Evolutionary conservation across 2,888 invertebrate species (phyloP).

Genomic region (Caenorhabditis virilis): DNA sequence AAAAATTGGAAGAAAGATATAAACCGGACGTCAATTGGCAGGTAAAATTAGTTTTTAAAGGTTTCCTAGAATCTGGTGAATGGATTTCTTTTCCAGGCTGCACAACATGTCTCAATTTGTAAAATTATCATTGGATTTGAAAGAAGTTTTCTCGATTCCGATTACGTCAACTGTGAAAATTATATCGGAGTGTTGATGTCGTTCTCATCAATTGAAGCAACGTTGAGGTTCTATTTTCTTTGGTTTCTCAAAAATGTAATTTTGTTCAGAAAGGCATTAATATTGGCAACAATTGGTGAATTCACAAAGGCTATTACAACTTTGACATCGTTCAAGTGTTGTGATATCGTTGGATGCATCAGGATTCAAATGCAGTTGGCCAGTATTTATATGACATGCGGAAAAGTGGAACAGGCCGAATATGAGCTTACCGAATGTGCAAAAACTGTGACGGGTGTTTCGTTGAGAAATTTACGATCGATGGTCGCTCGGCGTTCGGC

Average conservation of each 20-base stretch:
- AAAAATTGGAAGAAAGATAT: constrained; percentile 4
- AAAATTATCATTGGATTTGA: constrained; percentile 25
- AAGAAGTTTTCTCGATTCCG: constrained; percentile 13
- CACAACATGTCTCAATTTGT: constrained; percentile 29
- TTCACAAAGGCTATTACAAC: not conserved
- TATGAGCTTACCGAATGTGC: constrained; percentile 1
- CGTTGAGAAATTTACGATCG: constrained; percentile 6
- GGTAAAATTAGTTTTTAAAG: not conserved
- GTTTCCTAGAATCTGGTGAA: not conserved
- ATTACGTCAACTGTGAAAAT: constrained; percentile 11
- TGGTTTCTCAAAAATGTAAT: not conserved
- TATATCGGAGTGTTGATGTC: not conserved
- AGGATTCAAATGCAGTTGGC: constrained; percentile 22
- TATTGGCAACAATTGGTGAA: constrained; percentile 8
- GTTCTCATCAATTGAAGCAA: constrained; percentile 8
- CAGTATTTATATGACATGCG: constrained; percentile 2
- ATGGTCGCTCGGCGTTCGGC: constrained; percentile 20
- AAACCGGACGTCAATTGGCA: constrained; percentile 20
- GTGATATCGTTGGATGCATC: constrained; percentile 9
- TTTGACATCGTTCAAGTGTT: constrained; percentile 5
- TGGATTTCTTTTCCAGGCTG: constrained; percentile 11
- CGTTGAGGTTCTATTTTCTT: constrained; percentile 11
- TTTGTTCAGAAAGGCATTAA: constrained; percentile 13
- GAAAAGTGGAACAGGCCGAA: constrained; percentile 1
- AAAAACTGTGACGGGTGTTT: constrained; percentile 1